A percentile compares a stretch with the other conserved stretches of the same genome.
Conservation (phyloP, 2,888 invertebrate genomes). For the Torymus tubicola region DNA sequence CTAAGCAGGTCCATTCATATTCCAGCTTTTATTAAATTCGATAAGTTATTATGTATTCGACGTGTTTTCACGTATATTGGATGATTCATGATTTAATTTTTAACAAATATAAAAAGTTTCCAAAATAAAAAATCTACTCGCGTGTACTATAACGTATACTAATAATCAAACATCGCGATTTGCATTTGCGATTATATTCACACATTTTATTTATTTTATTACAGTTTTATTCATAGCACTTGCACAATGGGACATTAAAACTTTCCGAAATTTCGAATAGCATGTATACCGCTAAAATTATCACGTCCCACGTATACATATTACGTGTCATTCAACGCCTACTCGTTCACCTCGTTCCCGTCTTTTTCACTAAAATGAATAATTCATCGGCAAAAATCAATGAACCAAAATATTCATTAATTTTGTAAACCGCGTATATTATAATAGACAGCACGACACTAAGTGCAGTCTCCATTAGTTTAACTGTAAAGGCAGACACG, state of each 20-base stretch:
- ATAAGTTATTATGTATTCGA: too few species aligned
- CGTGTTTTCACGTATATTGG: too few species aligned
- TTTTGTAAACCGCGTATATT: not conserved
- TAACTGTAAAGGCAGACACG: constrained; percentile 7
- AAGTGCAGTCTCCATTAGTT: not conserved
- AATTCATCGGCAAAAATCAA: constrained; percentile 13
- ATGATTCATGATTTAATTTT: too few species aligned
- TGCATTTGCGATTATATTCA: too few species aligned
- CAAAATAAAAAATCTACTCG: too few species aligned
- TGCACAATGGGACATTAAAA: not conserved
- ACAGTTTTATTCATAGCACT: too few species aligned
- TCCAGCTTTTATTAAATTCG: too few species aligned
- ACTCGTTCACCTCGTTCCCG: not conserved
- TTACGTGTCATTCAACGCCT: constrained; percentile 10
- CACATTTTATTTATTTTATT: too few species aligned
- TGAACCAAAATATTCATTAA: not conserved
- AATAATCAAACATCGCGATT: too few species aligned
- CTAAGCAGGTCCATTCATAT: not conserved
- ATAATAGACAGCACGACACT: constrained; percentile 7
- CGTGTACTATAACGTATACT: too few species aligned
- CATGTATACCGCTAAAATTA: not conserved
- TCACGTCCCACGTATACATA: too few species aligned
- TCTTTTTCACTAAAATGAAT: constrained; percentile 25
- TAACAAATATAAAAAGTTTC: too few species aligned
- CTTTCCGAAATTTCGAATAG: constrained; percentile 9